phyloP scores from a whole-genome alignment of 1,140 invertebrate species.

The Probaryconus sp. region DNA sequence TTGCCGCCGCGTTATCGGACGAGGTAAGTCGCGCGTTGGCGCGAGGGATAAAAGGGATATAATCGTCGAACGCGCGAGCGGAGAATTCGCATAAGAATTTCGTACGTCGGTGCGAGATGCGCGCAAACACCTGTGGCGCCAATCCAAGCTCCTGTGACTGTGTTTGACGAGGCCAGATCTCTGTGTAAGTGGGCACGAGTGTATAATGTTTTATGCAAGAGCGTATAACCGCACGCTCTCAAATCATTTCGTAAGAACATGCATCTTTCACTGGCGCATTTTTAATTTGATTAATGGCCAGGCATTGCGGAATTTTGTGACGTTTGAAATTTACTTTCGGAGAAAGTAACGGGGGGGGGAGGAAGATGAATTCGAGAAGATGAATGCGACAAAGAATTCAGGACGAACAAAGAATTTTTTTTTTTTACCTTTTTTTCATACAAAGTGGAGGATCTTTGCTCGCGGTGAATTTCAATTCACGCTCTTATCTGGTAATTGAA shows the following conservation, averaged over 20 bases:
- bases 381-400: too few species aligned
- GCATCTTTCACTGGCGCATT: background rate
- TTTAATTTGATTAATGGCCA: conserved; percentile 10
- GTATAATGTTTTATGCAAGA: conserved; percentile 29
- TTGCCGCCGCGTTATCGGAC: background rate
- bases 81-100: conserved; percentile 10
- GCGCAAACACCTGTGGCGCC: conserved; percentile 54
- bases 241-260: conserved; percentile 7
- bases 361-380: too few species aligned
- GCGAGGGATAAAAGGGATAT: too few species aligned
- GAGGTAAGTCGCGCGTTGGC: background rate
- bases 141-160: conserved; percentile 20
- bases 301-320: background rate
- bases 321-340: background rate
- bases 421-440: too few species aligned
- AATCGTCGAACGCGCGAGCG: too few species aligned
- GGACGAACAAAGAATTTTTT: too few species aligned
- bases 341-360: too few species aligned
- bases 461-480: too few species aligned
- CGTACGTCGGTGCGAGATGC: conserved; percentile 13
- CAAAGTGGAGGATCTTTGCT: too few species aligned
- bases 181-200: background rate
- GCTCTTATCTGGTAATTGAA: too few species aligned
- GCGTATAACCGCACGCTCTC: conserved; percentile 13
- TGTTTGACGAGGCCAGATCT: background rate